Percentiles rank a stretch among this genome's conserved stretches.
phyloP scores from a whole-genome alignment of 2,113 vertebrate genomes.

The Ammodytes dubius region DNA sequence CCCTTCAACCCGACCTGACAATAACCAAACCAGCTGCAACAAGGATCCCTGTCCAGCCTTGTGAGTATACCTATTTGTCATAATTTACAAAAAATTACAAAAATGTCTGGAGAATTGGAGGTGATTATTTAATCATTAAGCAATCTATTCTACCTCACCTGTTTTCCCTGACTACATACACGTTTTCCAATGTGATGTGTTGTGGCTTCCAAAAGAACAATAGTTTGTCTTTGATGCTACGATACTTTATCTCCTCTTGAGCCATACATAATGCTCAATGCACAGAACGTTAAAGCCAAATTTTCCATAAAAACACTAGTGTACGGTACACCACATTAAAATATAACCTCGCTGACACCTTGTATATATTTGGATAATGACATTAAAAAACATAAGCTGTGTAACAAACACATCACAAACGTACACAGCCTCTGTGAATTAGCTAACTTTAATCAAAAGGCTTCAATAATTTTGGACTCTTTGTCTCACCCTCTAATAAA shows the following conservation, averaged over 20 bases:
- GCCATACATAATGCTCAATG: too few relatives aligned
- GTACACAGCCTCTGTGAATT: neutral
- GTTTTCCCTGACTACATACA: too few relatives aligned
- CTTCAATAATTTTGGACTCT: neutral
- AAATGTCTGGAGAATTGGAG: too few relatives aligned
- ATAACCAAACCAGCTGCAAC: slow-evolving; percentile 87
- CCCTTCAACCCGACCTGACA: slow-evolving; percentile 84
- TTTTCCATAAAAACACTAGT: neutral
- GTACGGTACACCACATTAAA: neutral
- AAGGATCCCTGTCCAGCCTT: slow-evolving; percentile 90
- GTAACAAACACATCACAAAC: neutral
- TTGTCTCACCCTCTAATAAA: neutral
- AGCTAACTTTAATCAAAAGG: neutral
- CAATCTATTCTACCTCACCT: too few relatives aligned
- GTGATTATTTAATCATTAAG: too few relatives aligned
- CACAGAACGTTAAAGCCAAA: too few relatives aligned
- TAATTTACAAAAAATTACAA: neutral
- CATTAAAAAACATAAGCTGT: neutral
- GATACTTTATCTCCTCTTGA: too few relatives aligned
- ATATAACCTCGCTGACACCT: neutral
- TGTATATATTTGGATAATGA: neutral
- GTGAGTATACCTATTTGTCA: slow-evolving; percentile 72
- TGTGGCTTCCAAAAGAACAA: too few relatives aligned
- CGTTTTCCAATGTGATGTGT: too few relatives aligned
- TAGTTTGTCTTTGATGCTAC: too few relatives aligned